Percentiles rank a stretch among this genome's conserved stretches.
Conservation (phyloP, 2,888 invertebrate species). For the Furcula furcula region DNA sequence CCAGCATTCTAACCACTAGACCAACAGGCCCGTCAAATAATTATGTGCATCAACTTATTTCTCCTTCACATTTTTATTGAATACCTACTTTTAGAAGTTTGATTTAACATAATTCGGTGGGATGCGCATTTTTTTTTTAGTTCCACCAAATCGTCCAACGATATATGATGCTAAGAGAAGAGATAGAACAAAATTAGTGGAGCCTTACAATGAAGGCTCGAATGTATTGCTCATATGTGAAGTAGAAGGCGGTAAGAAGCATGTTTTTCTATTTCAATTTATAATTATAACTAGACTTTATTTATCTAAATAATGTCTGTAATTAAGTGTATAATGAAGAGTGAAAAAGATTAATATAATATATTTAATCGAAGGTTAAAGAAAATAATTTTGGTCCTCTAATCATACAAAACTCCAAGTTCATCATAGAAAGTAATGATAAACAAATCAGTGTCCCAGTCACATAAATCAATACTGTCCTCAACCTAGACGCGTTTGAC, state of each 20-base stretch:
- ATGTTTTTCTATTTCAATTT: too few species aligned
- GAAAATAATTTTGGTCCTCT: too few species aligned
- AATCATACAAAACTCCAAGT: neutral
- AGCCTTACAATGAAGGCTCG: constrained; percentile 93
- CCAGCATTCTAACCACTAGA: too few species aligned
- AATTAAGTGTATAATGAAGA: too few species aligned
- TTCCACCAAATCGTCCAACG: constrained; percentile 90
- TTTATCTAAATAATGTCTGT: too few species aligned
- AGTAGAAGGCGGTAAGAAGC: constrained; percentile 88
- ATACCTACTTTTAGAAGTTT: too few species aligned
- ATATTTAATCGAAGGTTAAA: neutral
- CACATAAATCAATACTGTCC: neutral
- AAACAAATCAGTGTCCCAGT: neutral
- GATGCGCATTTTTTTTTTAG: constrained; percentile 77
- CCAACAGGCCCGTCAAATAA: too few species aligned
- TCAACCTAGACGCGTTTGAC: neutral
- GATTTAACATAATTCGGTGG: too few species aligned
- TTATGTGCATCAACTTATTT: too few species aligned
- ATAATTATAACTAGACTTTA: too few species aligned
- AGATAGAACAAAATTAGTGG: constrained; percentile 88
- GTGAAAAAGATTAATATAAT: constrained; percentile 1
- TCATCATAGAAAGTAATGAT: neutral
- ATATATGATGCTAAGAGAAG: constrained; percentile 90
- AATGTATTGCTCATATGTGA: constrained; percentile 91
- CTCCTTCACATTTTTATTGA: too few species aligned